Evolutionary conservation across 2,888 invertebrate species (phyloP).

Genomic region (Lottia gigantea): DNA sequence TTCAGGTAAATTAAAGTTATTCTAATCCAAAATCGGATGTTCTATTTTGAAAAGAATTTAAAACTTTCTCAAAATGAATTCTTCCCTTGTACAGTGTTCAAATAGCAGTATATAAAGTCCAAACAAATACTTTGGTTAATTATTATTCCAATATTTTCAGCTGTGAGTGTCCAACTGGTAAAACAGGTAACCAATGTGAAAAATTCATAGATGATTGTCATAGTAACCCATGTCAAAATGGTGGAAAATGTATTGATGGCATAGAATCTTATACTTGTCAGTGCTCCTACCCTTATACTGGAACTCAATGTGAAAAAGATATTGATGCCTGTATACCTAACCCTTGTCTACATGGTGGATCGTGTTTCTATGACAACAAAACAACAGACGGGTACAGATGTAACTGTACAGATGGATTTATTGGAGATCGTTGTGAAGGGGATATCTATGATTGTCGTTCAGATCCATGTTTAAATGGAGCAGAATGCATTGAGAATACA

Average conservation of each 20-base stretch:
- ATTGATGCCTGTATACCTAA: slow-evolving; percentile 66
- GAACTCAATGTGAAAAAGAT: slow-evolving; percentile 84
- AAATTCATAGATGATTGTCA: slow-evolving; percentile 90
- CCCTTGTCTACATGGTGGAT: slow-evolving; percentile 57
- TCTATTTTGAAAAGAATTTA: neutral
- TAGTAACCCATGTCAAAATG: slow-evolving; percentile 93
- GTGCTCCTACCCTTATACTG: slow-evolving; percentile 83
- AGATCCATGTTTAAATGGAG: slow-evolving; percentile 90
- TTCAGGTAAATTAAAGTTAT: slow-evolving; percentile 34
- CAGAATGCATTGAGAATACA: slow-evolving; percentile 74
- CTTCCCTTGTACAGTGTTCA: neutral
- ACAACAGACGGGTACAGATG: slow-evolving; percentile 49
- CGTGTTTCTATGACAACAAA: slow-evolving; percentile 45
- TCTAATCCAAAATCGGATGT: neutral
- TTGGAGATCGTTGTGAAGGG: slow-evolving; percentile 53
- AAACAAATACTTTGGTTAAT: neutral
- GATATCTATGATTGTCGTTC: slow-evolving; percentile 63
- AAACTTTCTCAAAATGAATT: neutral
- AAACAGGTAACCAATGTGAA: slow-evolving; percentile 74
- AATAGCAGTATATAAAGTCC: neutral
- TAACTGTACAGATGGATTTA: slow-evolving; percentile 51
- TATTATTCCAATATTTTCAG: slow-evolving; percentile 30
- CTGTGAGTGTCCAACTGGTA: slow-evolving; percentile 51
- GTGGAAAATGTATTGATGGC: slow-evolving; percentile 70
- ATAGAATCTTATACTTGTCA: slow-evolving; percentile 76